Base-by-base conservation (phyloP, 92 coral and sea anemone species). In the Parazoanthus swiftii region DNA sequence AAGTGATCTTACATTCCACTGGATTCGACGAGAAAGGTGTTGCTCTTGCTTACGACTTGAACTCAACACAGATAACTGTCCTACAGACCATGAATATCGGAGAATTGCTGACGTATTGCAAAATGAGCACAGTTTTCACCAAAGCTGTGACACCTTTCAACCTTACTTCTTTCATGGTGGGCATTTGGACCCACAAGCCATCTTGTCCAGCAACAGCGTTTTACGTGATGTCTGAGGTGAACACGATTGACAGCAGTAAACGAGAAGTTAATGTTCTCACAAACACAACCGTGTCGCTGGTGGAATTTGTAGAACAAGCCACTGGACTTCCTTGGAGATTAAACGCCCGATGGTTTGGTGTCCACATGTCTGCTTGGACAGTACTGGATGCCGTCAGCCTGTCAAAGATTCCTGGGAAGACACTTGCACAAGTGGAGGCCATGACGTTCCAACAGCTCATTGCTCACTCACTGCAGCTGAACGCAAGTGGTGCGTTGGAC, bases 251-350 rank as follows among this genome's bases (percentile, higher is more conserved):
- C 18, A 36, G 58, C 20, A 88, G 81, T 15, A 85, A 86, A 76
- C 74, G 90, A 76, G 89, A 85, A 3, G 84, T 89, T 50, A 56
- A 85, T 54, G 63, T 59, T 11, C 50, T 92, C 51, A 36, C 81
- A 36, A 92, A 92, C 86, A 21, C 81, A 9, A 86, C 86, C 25
- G 81, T 79, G 9, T 83, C 98, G 21, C 85, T 92, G 14, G 90
- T 94, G 88, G 80, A 86, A 35, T 89, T 94, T 9, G 87, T 82
- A 1, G 97, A 94, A 54, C 29, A 39, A 39, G 90, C 91, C 43
- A 88, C 94, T 1, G 88, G 88, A 3, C 90, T 91, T 26, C 80
- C 94, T 50, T 94, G 97, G 97, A 91, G 97, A 26, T 76, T 43
- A 58, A 94, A 79, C 80, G 92, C 83, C 18, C 87, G 83, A 77